Evolutionary conservation across 2,888 invertebrate genomes (phyloP), one percentile per base, ranked within the genome.

Genomic region (Leucophenga montana): DNA sequence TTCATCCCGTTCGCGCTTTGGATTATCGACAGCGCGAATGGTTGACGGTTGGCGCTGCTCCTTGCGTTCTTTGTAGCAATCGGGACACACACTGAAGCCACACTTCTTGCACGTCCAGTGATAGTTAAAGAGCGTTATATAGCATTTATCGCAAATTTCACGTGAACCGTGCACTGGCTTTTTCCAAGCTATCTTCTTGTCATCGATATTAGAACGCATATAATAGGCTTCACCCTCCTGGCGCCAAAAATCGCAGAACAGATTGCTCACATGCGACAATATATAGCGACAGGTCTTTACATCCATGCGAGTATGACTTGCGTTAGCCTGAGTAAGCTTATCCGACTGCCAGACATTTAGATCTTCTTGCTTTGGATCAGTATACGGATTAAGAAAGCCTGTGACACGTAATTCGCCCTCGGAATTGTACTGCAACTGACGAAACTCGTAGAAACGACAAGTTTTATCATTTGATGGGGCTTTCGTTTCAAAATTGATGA

Each of bases 101-200:
- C 98, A 98, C 88, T 97, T 96, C 71, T 94, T 94, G 88, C 98
- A 99, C 2, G 97, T 97, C 97, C 97, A 98, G 89, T 99, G 98
- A 89, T 95, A 96, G 89, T 99, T 99, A 90, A 99, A 99, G 13
- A 99, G 90, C 0, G 98, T 98, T 0, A 98, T 98, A 88, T 97
- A 96, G 86, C 99, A 99, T 1, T 97, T 97, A 89, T 99, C 99
- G 88, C 99, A 99, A 92, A 98, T 97, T 90, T 99, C 98, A 39
- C 98, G 91, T 33, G 97, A 97, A 22, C 97, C 97, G 86, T 96
- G 95, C 39, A 98, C 97, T 3, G 97, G 95, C 78, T 97, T 92
- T 87, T 98, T 98, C 98, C 98, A 98, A 16, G 97, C 97, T 84
- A 97, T n/a, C n/a, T n/a, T 93, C 71, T 93, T 93, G 86, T 93